A percentile compares a stretch with the other conserved stretches of the same genome.
Conservation (phyloP, 2,113 vertebrate genomes). For the Gobiocypris rarus region DNA sequence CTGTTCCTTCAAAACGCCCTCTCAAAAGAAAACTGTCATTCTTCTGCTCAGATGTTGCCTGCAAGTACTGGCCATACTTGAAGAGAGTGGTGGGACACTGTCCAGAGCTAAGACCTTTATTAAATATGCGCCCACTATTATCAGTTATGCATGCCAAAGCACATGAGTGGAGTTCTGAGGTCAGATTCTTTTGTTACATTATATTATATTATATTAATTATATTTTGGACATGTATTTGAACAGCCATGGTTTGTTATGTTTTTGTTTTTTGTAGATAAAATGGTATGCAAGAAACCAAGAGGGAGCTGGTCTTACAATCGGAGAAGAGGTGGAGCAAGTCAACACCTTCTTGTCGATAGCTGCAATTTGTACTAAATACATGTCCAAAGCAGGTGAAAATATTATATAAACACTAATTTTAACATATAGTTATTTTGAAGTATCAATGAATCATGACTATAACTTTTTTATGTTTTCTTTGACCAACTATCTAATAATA, state of each 20-base stretch:
- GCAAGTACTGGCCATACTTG: not conserved
- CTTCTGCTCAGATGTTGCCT: not conserved
- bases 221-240: not conserved
- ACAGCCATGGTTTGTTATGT: not conserved
- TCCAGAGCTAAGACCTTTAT: not conserved
- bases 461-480: not conserved
- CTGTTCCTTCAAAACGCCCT: not conserved
- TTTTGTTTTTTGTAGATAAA: not conserved
- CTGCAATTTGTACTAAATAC: not conserved
- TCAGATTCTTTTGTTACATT: not conserved
- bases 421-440: not conserved
- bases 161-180: conserved; percentile 1
- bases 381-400: not conserved
- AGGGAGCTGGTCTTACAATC: conserved; percentile 4
- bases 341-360: not conserved
- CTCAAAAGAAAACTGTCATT: not conserved
- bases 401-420: not conserved
- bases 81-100: not conserved
- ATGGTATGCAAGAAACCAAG: not conserved
- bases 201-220: too few relatives aligned
- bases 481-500: not conserved
- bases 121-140: not conserved
- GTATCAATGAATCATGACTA: not conserved
- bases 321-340: conserved; percentile 7
- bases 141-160: conserved; percentile 18